phyloP scores from a whole-genome alignment of 2,797 vertebrate species.

The Sphaeramia orbicularis region DNA sequence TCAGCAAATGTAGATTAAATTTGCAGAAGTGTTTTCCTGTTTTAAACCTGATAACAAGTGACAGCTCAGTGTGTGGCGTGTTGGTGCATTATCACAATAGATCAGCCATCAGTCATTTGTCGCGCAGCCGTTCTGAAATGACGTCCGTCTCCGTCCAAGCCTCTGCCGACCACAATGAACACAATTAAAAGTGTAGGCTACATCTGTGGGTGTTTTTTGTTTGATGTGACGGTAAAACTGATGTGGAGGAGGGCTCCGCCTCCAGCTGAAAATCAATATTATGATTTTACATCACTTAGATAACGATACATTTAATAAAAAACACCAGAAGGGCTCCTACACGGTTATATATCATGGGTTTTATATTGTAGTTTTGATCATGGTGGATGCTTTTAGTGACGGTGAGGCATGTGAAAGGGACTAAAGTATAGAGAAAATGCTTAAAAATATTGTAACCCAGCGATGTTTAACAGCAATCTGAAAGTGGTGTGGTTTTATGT shows the following conservation, averaged over 20 bases:
- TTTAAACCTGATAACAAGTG: conserved; percentile 13
- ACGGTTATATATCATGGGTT: no score
- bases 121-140: conserved; percentile 25
- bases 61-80: conserved; percentile 41
- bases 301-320: not conserved
- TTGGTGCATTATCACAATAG: conserved; percentile 25
- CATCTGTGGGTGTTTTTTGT: conserved; percentile 32
- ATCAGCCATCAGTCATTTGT: conserved; percentile 52
- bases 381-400: no score
- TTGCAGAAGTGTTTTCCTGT: not conserved
- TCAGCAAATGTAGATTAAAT: not conserved
- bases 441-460: no score
- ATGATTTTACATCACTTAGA: not conserved
- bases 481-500: no score
- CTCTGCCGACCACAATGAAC: conserved; percentile 9
- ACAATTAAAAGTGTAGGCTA: conserved; percentile 15
- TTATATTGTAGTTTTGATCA: no score
- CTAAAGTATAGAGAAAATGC: no score
- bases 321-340: not conserved
- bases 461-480: no score
- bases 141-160: conserved; percentile 43
- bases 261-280: conserved; percentile 24
- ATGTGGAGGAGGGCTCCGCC: no score
- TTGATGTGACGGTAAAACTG: not conserved
- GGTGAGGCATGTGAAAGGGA: no score